Evolutionary conservation across 2,113 vertebrate genomes (phyloP).

Genomic region (Isichthys henryi): DNA sequence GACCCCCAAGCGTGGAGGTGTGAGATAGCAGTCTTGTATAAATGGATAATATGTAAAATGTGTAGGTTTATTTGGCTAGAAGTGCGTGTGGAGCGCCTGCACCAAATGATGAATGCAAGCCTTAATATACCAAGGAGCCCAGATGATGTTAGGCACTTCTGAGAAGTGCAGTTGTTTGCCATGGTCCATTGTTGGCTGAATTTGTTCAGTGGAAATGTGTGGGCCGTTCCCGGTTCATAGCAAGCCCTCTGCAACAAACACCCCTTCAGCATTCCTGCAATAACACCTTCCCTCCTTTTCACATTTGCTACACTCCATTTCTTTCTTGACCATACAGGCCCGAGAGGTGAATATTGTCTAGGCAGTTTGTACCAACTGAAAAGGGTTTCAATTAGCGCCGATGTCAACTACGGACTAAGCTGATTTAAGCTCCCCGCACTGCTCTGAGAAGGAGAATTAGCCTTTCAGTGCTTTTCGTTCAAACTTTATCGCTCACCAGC

Average conservation of each 20-base stretch:
- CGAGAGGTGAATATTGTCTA: slow-evolving; percentile 20
- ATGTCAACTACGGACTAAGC: slow-evolving; percentile 17
- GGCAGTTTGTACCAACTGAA: slow-evolving; percentile 5
- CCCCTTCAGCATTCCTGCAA: background rate
- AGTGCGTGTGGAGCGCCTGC: background rate
- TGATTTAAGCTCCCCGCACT: background rate
- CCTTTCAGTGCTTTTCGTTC: slow-evolving; percentile 1
- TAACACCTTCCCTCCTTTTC: background rate
- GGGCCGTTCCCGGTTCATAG: background rate
- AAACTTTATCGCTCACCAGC: slow-evolving; percentile 18
- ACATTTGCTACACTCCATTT: background rate
- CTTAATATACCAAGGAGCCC: background rate
- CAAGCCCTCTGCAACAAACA: background rate
- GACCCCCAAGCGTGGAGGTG: background rate
- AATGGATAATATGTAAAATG: background rate
- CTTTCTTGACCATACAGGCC: background rate
- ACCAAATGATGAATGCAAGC: background rate
- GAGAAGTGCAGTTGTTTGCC: background rate
- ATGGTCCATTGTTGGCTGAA: background rate
- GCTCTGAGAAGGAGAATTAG: slow-evolving; percentile 8
- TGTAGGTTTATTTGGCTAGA: background rate
- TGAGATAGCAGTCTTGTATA: background rate
- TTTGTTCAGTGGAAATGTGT: background rate
- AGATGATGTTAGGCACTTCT: background rate
- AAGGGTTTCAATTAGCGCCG: slow-evolving; percentile 20